These are phyloP conservation scores for Pogonomyrmex californicus DNA, from an alignment of 1,140 invertebrate species.

Conservation along the genomic window DNA sequence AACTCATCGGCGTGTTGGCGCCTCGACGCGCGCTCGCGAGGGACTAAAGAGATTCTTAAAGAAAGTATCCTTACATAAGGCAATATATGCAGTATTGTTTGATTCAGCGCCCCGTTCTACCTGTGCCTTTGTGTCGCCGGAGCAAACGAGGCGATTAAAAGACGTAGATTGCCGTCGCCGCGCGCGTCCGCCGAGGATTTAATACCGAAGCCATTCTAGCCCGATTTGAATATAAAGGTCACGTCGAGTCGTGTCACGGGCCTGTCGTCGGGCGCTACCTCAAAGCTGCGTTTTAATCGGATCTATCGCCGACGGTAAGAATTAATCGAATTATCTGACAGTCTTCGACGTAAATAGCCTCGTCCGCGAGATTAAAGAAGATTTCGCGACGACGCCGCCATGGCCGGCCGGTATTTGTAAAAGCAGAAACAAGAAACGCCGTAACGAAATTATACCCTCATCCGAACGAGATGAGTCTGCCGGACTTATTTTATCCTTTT, in stretches of 20 bases:
- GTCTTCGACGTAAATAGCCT: conserved; percentile 45
- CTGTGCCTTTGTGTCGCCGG: conserved; percentile 53
- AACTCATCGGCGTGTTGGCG: conserved; percentile 40
- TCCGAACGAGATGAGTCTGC: conserved; percentile 13
- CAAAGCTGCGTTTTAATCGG: conserved; percentile 53
- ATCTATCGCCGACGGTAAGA: conserved; percentile 47
- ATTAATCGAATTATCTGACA: conserved; percentile 52
- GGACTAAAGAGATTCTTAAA: conserved; percentile 34
- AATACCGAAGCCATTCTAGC: conserved; percentile 31
- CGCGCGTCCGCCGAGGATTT: conserved; percentile 28
- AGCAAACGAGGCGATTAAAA: conserved; percentile 65
- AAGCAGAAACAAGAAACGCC: conserved; percentile 38
- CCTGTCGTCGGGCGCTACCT: conserved; percentile 31
- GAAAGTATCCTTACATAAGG: conserved; percentile 46
- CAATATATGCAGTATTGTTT: conserved; percentile 48
- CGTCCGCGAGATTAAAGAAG: conserved; percentile 49
- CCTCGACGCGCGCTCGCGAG: neutral
- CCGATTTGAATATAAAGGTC: conserved; percentile 54
- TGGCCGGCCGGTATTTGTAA: conserved; percentile 16
- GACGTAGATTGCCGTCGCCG: conserved; percentile 39
- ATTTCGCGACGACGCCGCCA: conserved; percentile 22
- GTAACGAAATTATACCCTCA: conserved; percentile 45
- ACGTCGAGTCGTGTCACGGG: neutral
- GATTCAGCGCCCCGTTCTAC: conserved; percentile 17
- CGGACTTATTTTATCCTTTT: conserved; percentile 20